Percentiles rank a stretch among this genome's conserved stretches.
Evolutionary conservation across 2,888 invertebrate genomes (phyloP).

Genomic region (Scaptomyza polygonia): DNA sequence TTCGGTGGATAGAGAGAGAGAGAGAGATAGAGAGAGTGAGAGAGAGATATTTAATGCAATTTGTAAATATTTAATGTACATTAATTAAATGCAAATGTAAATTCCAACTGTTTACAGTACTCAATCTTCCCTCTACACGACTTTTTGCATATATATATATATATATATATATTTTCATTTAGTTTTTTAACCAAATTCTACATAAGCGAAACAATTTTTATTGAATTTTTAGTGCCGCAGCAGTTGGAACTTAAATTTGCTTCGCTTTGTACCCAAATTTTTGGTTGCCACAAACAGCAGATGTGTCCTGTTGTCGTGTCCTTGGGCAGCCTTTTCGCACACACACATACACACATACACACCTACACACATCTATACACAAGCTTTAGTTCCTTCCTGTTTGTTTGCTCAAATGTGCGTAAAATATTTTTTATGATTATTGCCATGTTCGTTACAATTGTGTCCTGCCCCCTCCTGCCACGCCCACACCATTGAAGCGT

Average conservation of each 20-base stretch:
- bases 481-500: constrained; percentile 40
- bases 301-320: constrained; percentile 53
- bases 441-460: constrained; percentile 43
- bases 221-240: constrained; percentile 73
- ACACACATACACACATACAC: constrained; percentile 28
- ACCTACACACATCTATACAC: constrained; percentile 20
- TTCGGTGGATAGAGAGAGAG: too few relatives aligned
- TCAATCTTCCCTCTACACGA: background rate
- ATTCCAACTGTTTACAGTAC: constrained; percentile 33
- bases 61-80: constrained; percentile 76
- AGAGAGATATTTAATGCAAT: constrained; percentile 67
- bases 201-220: constrained; percentile 58
- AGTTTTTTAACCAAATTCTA: constrained; percentile 14
- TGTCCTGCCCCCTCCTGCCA: background rate
- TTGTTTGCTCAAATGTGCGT: constrained; percentile 71
- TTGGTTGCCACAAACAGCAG: constrained; percentile 24
- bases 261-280: constrained; percentile 33
- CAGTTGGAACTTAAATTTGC: constrained; percentile 63
- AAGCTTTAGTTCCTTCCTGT: constrained; percentile 25
- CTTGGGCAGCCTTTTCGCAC: constrained; percentile 45
- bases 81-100: constrained; percentile 75
- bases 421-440: constrained; percentile 74
- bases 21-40: constrained; percentile 44
- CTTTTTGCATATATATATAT: background rate
- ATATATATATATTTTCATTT: constrained; percentile 8